Conservation (phyloP, 2,888 invertebrate species). For the Odontomyia ornata region DNA sequence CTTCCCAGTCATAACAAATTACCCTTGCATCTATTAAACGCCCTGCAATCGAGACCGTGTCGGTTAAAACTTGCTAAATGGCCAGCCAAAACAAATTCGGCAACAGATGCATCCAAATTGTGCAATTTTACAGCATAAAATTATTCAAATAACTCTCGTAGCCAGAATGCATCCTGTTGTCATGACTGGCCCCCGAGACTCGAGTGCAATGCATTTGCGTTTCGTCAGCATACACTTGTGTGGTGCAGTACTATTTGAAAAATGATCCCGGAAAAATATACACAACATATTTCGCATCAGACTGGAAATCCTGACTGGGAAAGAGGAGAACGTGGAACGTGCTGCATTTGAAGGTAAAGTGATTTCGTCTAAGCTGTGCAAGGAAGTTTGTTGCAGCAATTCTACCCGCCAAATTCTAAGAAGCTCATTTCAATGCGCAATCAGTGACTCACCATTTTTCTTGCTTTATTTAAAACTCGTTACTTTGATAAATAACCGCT, state of each 20-base stretch:
- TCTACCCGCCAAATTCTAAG: neutral
- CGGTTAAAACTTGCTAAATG: slow-evolving; percentile 62
- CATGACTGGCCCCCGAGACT: neutral
- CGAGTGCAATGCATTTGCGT: neutral
- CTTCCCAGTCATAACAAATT: slow-evolving; percentile 31
- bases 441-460: slow-evolving; percentile 31
- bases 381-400: neutral
- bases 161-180: slow-evolving; percentile 47
- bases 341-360: neutral
- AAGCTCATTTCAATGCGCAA: neutral
- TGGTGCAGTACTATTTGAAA: slow-evolving; percentile 16
- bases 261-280: slow-evolving; percentile 13
- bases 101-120: slow-evolving; percentile 65
- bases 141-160: slow-evolving; percentile 61
- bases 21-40: slow-evolving; percentile 37
- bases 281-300: neutral
- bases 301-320: neutral
- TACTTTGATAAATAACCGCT: slow-evolving; percentile 4
- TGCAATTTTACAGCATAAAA: slow-evolving; percentile 65
- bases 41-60: slow-evolving; percentile 26
- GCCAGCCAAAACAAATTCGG: slow-evolving; percentile 64
- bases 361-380: no score
- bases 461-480: neutral
- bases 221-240: no score
- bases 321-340: neutral